Evolutionary conservation across 2,113 vertebrate species (phyloP).

Genomic region (Nothoprocta pentlandii): DNA sequence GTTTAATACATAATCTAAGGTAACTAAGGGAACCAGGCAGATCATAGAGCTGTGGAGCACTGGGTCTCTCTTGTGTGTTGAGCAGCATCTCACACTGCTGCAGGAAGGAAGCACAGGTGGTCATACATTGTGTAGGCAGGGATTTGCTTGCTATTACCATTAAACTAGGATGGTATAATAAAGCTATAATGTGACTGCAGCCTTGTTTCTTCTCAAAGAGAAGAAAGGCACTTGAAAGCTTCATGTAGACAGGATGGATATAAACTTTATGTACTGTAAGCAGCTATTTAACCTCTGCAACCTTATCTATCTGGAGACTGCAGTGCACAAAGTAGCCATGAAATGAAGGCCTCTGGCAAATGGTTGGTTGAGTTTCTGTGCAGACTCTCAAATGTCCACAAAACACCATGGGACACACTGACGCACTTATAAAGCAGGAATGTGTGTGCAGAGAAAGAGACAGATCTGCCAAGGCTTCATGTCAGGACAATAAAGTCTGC

Average conservation of each 20-base stretch:
- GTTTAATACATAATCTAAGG: no score
- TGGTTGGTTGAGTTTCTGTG: neutral
- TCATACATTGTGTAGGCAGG: neutral
- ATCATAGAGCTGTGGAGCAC: accelerated
- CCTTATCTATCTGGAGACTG: conserved; percentile 38
- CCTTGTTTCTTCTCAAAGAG: neutral
- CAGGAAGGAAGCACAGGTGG: neutral
- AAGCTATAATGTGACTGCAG: conserved; percentile 2
- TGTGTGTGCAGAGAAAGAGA: neutral
- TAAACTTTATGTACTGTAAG: conserved; percentile 68
- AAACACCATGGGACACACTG: neutral
- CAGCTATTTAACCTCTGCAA: conserved; percentile 56
- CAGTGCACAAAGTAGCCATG: conserved; percentile 24
- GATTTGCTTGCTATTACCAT: neutral
- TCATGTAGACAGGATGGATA: conserved; percentile 14
- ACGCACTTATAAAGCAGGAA: neutral
- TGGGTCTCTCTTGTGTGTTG: accelerated
- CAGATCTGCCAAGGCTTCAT: neutral
- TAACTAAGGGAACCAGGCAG: neutral
- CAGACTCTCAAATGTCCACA: neutral
- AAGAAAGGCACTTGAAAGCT: conserved; percentile 20
- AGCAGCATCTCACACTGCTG: neutral
- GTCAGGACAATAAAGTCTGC: neutral
- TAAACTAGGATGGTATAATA: neutral
- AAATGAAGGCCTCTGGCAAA: conserved; percentile 43